Base-by-base conservation (phyloP, 1,140 invertebrate species). In the Rhyzopertha dominica region DNA sequence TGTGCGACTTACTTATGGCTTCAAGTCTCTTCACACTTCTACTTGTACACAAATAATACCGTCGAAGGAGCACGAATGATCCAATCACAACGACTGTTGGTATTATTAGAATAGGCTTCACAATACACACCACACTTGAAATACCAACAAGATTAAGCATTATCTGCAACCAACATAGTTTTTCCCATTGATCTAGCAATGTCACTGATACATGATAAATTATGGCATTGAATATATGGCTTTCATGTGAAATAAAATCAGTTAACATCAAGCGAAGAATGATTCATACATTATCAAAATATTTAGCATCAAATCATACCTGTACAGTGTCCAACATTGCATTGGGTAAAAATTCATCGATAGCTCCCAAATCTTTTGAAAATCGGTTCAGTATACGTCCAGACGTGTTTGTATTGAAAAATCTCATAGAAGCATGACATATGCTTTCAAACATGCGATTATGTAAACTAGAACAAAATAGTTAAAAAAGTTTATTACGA, bases 371-470 rank as follows among this genome's bases (percentile, higher is more conserved):
- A 26, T n/a, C n/a, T 8, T 7, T 8, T 26, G n/a, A 8, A 8
- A 26, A 10, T n/a, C n/a, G n/a, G n/a, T n/a, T n/a, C n/a, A n/a
- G 7, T 8, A 26, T 86, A 3, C 86, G 70, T 3, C 82, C 84
- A 48, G 72, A 72, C 1, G 86, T 82, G 64, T 92, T 92, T 9
- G 78, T 82, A 51, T 91, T 89, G 65, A 94, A 94, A 68, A 93
- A 94, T 5, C 76, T 73, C 74, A 92, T 90, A 0, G 82, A 85
- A 0, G n/a, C n/a, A 86, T 81, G 72, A 20, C 90, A 77, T 1
- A 94, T 78, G 31, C 81, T 81, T 10, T 70, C 66, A 56, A 93
- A 92, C 80, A 94, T 90, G 5, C 66, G 69, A 58, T 92, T 84
- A 58, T 95, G 90, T 1, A 90, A 67, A 17, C 70, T 8, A 26